phyloP scores from a whole-genome alignment of 1,140 invertebrate genomes.

The Eriocheir sinensis region DNA sequence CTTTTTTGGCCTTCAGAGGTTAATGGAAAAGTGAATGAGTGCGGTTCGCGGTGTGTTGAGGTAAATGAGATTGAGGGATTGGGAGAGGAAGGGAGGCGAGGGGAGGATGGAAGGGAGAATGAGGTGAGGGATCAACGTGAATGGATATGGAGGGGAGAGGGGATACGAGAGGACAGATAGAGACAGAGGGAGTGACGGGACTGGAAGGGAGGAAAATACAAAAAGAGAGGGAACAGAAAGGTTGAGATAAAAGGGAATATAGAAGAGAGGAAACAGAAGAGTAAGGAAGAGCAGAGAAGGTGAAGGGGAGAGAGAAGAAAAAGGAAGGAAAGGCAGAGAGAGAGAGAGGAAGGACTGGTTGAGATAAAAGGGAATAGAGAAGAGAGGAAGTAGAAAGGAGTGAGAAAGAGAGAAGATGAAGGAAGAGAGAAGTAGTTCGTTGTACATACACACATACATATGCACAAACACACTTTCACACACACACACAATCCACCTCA shows the following conservation, averaged over 20 bases:
- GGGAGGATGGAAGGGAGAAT: no score
- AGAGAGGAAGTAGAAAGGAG: neutral
- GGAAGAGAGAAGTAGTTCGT: no score
- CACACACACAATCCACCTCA: neutral
- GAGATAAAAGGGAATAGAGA: neutral
- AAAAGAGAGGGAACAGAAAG: neutral
- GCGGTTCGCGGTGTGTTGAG: neutral
- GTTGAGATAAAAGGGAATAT: no score
- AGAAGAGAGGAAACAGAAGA: neutral
- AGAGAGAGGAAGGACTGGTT: neutral
- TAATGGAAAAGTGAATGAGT: slow-evolving; percentile 2
- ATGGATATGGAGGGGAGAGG: no score
- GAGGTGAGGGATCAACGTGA: no score
- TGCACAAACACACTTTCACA: no score
- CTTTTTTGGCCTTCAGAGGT: neutral
- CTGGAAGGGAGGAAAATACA: neutral
- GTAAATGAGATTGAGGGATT: neutral
- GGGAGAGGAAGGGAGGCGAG: no score
- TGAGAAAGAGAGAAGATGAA: neutral
- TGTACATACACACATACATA: no score
- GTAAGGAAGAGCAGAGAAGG: neutral
- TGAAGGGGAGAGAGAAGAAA: neutral
- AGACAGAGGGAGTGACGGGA: no score
- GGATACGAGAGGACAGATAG: no score
- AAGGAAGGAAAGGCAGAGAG: neutral